Evolutionary conservation across 2,797 vertebrate genomes (phyloP), one percentile per base, ranked within the genome.

Genomic region (Pseudotriccus pelzelni): DNA sequence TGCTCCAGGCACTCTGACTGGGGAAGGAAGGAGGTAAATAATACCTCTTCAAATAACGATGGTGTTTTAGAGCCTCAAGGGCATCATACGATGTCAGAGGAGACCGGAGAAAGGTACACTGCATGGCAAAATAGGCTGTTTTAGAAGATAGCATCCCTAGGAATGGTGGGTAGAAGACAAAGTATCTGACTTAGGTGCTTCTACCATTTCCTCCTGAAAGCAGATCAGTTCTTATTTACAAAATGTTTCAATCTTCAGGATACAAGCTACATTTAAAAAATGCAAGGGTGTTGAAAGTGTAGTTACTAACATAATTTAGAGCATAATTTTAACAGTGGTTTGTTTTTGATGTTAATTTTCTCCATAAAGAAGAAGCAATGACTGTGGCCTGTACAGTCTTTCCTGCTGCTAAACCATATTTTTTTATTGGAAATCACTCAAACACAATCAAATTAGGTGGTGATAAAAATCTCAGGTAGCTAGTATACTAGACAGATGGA

Each of bases 361-460:
- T 58, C 23, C 9, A 19, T 9, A 77, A 56, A 75, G 36, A 74
- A 58, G 27, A 43, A 20, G 6, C 8, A 46, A 87, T 47, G 21
- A 18, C 28, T 81, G 11, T 52, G 32, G 53, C 46, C 20, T 53
- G 5, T 80, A 34, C 19, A 70, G 39, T 2, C 3, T 81, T 84
- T 78, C 25, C 21, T 67, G 8, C 7, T 49, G 21, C 49, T 32
- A 78, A 94, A 67, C 5, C 2, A 50, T 19, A 39, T 34, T 91
- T 84, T 25, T 39, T 59, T 28, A 41, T 14, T 64, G 27, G 27
- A 70, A 91, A 75, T 37, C 14, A 30, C 16, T 81, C 43, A 64
- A 76, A 49, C 2, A 62, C 0, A 2, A 41, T 25, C 43, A 70
- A 86, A 53, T 74, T 46, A 34, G 0, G 11, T 53, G 30, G 1